These are phyloP conservation scores for Spilogale gracilis DNA, from an alignment of 2,113 vertebrate genomes.

Conservation along the genomic window DNA sequence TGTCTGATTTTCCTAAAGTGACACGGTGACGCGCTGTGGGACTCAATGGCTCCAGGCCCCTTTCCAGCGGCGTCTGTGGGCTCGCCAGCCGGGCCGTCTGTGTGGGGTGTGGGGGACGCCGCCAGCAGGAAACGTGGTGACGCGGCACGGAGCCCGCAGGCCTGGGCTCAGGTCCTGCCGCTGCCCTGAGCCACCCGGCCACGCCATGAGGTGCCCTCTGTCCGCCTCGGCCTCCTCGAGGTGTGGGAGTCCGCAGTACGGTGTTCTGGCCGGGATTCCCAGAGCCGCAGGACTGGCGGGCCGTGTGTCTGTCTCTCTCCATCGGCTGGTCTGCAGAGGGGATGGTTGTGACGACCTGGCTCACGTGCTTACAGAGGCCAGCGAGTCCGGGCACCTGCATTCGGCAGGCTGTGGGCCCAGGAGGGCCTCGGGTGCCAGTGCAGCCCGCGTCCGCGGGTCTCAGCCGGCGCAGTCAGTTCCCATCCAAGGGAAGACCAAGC, in stretches of 20 bases:
- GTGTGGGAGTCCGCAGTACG: neutral
- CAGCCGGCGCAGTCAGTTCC: neutral
- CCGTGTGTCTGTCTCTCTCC: neutral
- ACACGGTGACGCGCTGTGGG: rapidly evolving
- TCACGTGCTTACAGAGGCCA: neutral
- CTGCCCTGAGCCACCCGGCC: neutral
- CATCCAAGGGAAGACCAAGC: neutral
- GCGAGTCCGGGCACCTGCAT: neutral
- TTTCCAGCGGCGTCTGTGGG: neutral
- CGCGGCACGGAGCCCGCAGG: neutral
- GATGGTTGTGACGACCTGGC: neutral
- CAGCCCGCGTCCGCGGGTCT: neutral
- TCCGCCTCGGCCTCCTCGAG: neutral
- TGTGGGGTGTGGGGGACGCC: rapidly evolving
- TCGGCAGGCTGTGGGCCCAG: neutral
- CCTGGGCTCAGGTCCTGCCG: neutral
- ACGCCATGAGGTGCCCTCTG: neutral
- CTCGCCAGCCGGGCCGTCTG: neutral
- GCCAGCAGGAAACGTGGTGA: neutral
- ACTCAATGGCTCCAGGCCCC: too few relatives aligned
- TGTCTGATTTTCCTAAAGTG: neutral
- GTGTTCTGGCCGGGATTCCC: neutral
- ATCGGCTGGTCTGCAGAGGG: neutral
- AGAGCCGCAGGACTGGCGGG: neutral
- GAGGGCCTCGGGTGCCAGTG: neutral